Base-by-base conservation (phyloP, 2,797 vertebrate genomes). In the Masticophis lateralis region DNA sequence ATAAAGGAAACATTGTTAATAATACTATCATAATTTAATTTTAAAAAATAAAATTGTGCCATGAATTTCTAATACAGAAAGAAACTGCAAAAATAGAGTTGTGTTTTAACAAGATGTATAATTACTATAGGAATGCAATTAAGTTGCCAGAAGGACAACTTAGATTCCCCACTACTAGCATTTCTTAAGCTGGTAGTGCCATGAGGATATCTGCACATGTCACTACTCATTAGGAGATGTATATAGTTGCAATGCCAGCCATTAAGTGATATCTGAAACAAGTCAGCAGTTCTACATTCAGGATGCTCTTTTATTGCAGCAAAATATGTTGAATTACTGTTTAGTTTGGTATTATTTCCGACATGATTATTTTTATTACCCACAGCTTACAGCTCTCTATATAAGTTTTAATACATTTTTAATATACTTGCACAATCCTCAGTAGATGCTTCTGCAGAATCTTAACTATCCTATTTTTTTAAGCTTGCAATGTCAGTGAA, bases 311-410 rank as follows among this genome's bases (percentile, higher is more conserved):
- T 95, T 63, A 93, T 0, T 89, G 92, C 90, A 51, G 91, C n/a
- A 96, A 93, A 94, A 7, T 47, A 93, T 88, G 5, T 0, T 66
- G 83, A 92, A 90, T 8, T 90, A 91, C 3, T 2, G 28, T 53
- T 95, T 86, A 89, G 86, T 79, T 94, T 55, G 91, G 53, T 5
- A 3, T 87, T 93, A 88, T 51, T 89, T 89, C 53, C 0, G 0
- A 89, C 87, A 91, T 93, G 60, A 93, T 60, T 93, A 69, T 37
- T 27, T 94, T 95, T 96, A 94, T 91, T 91, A 69, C 47, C 89
- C 18, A 20, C 18, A 22, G 86, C 10, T 66, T 55, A 22, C 90
- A 47, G 1, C 56, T 53, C 2, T 57, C 91, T 74, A 47, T 74
- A 47, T 37, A 94, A 57, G 32, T 22, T 94, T 95, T 86, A 88